Conservation (phyloP, 2,113 vertebrate species). For the Scomber japonicus region DNA sequence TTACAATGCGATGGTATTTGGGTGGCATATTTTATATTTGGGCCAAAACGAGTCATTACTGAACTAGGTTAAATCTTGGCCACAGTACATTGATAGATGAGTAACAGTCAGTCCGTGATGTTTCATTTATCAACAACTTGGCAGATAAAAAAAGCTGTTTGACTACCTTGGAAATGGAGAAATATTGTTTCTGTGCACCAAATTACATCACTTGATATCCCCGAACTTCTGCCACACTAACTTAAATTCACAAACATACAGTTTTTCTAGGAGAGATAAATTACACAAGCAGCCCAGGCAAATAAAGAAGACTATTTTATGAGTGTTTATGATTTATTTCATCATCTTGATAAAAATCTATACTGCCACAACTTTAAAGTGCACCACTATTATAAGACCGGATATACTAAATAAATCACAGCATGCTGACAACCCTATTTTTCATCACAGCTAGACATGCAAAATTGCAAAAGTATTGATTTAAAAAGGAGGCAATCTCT, state of each 20-base stretch:
- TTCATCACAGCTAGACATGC: not conserved
- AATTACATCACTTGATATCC: not conserved
- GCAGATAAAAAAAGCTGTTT: no score
- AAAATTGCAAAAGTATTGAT: slow-evolving; percentile 15
- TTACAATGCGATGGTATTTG: no score
- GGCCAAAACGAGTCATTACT: no score
- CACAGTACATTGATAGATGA: no score
- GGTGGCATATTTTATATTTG: no score
- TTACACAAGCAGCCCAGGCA: not conserved
- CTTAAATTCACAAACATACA: no score
- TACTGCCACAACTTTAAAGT: not conserved
- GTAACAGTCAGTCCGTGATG: no score
- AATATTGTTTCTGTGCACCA: no score
- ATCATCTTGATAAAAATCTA: not conserved
- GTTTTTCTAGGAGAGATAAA: not conserved
- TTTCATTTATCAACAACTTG: no score
- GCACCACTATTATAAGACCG: not conserved
- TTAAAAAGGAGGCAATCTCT: not conserved
- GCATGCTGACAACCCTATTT: not conserved
- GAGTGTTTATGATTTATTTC: not conserved
- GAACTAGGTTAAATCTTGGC: no score
- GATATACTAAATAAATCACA: slow-evolving; percentile 1
- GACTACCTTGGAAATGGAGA: no score
- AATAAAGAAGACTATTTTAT: no score
- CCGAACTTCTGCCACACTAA: not conserved